Conservation (phyloP, 2,113 vertebrate genomes). For the Alosa alosa region DNA sequence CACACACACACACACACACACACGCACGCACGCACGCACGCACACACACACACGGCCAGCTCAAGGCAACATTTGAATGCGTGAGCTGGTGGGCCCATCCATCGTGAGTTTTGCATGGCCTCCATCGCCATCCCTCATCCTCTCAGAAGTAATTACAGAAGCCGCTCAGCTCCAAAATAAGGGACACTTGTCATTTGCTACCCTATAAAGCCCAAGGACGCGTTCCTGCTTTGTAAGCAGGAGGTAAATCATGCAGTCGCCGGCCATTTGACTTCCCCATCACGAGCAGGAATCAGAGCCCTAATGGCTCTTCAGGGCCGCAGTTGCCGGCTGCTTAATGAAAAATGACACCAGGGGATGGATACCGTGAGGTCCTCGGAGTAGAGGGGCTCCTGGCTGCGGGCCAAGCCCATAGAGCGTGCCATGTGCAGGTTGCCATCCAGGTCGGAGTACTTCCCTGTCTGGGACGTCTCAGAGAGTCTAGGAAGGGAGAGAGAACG, state of each 20-base stretch:
- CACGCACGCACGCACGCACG: not conserved
- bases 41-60: conserved; percentile 18
- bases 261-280: conserved; percentile 13
- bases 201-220: conserved; percentile 37
- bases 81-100: conserved; percentile 21
- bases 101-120: conserved; percentile 19
- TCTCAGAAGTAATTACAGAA: conserved; percentile 26
- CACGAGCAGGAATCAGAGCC: conserved; percentile 10
- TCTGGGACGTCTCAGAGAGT: conserved; percentile 86
- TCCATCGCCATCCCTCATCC: conserved; percentile 13
- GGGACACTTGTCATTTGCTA: conserved; percentile 20
- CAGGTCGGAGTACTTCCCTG: conserved; percentile 78
- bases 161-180: conserved; percentile 25
- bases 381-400: conserved; percentile 89
- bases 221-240: conserved; percentile 28
- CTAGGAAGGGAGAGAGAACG: conserved; percentile 57
- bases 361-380: conserved; percentile 81
- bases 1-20: conserved; percentile 9
- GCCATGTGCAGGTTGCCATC: conserved; percentile 66
- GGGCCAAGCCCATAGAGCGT: conserved; percentile 80
- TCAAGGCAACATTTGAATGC: not conserved
- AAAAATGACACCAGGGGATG: not conserved
- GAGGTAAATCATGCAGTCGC: conserved; percentile 41
- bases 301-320: conserved; percentile 38
- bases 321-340: conserved; percentile 33